Base-by-base conservation (phyloP, 2,888 invertebrate species). In the Phortica magna region DNA sequence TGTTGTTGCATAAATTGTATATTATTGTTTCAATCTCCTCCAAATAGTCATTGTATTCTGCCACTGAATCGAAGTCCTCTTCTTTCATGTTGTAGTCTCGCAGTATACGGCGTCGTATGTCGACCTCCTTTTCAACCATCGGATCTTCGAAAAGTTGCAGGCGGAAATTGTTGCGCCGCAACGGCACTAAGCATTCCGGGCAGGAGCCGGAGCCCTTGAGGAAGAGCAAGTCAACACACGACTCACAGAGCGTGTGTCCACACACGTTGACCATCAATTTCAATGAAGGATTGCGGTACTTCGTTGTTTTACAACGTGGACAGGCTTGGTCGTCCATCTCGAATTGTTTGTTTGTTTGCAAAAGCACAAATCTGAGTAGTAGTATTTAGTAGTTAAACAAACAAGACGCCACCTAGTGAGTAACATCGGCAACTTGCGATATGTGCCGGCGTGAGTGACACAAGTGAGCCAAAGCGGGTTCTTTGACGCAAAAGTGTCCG, bases 201-300 rank as follows among this genome's bases (percentile, higher is more conserved):
- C 99, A 99, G 0, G 96, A 94, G 12, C 98, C 99, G 48, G 98
- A 97, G 55, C 98, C 99, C 95, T 99, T 98, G 19, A 98, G 94
- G 93, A 99, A 99, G 43, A 99, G 93, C 79, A 98, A 93, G 91
- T 99, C 98, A 53, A 99, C 98, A 93, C 99, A 99, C 90, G 96
- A 98, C 92, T 99, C 98, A 93, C 99, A 99, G 85, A 99, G 93
- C 57, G 98, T 96, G 93, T 99, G 99, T 43, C 99, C 99, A 92
- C 99, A 99, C 76, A 98, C 95, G 92, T 99, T 99, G 79, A 99
- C 99, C 97, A 99, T 96, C 93, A 99, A 94, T 91, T 98, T 98
- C 75, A 99, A 92, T 0, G 97, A 97, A 53, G 99, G 99, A 93
- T 99, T 99, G 92, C 98, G 95, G 91, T 98, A 99, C 93, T 99